Percentiles rank a stretch among this genome's conserved stretches.
These are phyloP conservation scores for Tympanuchus pallidicinctus DNA, from an alignment of 2,113 vertebrate species.

Conservation along the genomic window DNA sequence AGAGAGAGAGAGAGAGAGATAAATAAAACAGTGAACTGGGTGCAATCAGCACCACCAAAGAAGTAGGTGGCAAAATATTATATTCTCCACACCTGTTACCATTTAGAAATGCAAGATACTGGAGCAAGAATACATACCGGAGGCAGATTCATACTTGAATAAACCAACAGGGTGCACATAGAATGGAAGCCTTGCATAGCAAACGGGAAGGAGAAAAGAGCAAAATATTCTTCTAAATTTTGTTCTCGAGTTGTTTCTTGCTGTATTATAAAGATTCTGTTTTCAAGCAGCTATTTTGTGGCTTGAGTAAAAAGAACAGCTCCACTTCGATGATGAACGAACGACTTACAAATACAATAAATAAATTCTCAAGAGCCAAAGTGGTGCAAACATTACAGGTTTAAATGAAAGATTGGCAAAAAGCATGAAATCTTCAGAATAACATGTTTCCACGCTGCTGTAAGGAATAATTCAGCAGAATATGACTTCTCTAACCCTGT, in stretches of 20 bases:
- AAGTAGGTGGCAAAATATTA: neutral
- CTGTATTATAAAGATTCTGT: neutral
- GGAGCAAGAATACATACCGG: neutral
- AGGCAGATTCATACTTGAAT: neutral
- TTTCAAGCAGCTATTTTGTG: neutral
- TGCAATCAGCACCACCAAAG: neutral
- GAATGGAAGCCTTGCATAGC: neutral
- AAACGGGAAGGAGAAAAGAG: neutral
- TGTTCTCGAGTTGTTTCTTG: neutral
- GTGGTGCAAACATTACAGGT: neutral
- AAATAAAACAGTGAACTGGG: neutral
- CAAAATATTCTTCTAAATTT: neutral
- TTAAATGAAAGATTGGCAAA: conserved; percentile 38
- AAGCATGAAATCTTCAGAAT: conserved; percentile 13
- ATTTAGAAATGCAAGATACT: neutral
- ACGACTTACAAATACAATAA: neutral
- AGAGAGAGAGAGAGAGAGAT: neutral
- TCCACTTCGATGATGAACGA: neutral
- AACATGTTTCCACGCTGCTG: neutral
- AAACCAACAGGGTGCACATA: accelerated
- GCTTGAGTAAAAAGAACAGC: neutral
- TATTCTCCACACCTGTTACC: neutral
- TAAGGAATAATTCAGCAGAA: neutral
- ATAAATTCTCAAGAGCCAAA: neutral
- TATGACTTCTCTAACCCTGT: neutral